phyloP scores from a whole-genome alignment of 2,888 invertebrate genomes.

The Chelonus formosanus region DNA sequence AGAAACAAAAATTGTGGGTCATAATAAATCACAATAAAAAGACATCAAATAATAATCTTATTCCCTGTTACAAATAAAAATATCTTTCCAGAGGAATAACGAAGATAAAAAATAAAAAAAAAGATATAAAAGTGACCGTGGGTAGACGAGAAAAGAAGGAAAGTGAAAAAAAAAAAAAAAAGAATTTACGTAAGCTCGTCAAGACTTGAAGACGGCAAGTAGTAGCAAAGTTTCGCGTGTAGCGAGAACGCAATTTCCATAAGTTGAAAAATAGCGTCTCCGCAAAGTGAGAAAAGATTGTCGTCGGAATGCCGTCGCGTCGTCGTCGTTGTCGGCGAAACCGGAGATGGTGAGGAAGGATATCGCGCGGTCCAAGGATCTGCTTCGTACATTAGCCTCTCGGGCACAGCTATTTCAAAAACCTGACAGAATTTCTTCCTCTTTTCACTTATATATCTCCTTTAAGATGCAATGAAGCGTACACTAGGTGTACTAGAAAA shows the following conservation, averaged over 20 bases:
- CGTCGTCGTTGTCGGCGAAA: slow-evolving; percentile 16
- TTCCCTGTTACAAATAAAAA: slow-evolving; percentile 8
- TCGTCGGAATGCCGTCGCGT: slow-evolving; percentile 27
- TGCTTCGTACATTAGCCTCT: slow-evolving; percentile 28
- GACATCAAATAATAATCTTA: no score
- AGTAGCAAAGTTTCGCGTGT: slow-evolving; percentile 21
- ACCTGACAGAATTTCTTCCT: not conserved
- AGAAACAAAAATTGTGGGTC: not conserved
- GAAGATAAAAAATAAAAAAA: slow-evolving; percentile 38
- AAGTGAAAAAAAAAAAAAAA: not conserved
- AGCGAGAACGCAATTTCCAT: slow-evolving; percentile 56
- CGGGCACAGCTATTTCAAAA: no score
- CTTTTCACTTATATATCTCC: slow-evolving; percentile 23
- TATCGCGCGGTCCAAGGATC: slow-evolving; percentile 14
- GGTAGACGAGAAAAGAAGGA: slow-evolving; percentile 14
- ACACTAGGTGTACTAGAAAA: no score
- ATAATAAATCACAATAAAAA: not conserved
- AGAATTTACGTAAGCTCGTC: slow-evolving; percentile 32
- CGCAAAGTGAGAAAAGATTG: slow-evolving; percentile 56
- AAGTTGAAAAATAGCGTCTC: slow-evolving; percentile 59
- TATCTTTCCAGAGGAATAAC: slow-evolving; percentile 27
- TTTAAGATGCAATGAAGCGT: slow-evolving; percentile 18
- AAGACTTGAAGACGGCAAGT: slow-evolving; percentile 27
- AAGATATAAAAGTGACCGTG: slow-evolving; percentile 12
- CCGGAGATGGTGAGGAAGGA: slow-evolving; percentile 28